These are phyloP conservation scores for Panurus biarmicus DNA, from an alignment of 2,113 vertebrate species.

Conservation along the genomic window DNA sequence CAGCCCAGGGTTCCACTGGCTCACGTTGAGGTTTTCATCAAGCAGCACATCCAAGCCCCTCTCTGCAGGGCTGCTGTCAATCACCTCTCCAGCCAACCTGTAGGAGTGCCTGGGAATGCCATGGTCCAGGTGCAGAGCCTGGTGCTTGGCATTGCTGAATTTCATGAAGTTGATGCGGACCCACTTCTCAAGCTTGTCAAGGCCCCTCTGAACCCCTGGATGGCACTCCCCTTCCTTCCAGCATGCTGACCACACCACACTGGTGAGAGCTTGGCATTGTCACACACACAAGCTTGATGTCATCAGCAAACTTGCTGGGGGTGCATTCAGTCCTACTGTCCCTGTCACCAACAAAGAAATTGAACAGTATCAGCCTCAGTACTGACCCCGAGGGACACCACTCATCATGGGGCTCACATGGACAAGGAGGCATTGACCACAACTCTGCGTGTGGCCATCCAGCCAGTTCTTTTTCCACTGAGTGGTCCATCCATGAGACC, in stretches of 20 bases:
- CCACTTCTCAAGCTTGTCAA: not conserved
- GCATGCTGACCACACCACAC: not conserved
- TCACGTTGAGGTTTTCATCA: not conserved
- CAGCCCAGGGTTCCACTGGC: not conserved
- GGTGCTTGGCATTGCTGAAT: not conserved
- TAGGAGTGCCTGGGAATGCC: not conserved
- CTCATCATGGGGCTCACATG: not conserved
- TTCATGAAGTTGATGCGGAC: rapidly evolving
- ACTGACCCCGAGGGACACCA: too few relatives aligned
- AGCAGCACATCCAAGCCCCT: not conserved
- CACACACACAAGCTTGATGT: not conserved
- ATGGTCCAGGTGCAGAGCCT: not conserved
- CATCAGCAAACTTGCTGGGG: not conserved
- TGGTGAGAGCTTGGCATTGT: too few relatives aligned
- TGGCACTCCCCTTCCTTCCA: not conserved
- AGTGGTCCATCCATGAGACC: not conserved
- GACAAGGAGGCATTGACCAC: not conserved
- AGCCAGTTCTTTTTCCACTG: rapidly evolving
- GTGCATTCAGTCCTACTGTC: not conserved
- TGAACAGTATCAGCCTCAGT: rapidly evolving
- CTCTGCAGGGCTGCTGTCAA: not conserved
- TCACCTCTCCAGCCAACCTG: too few relatives aligned
- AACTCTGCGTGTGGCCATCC: rapidly evolving
- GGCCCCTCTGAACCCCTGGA: not conserved
- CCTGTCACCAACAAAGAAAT: not conserved